These are phyloP conservation scores for Meganola albula DNA, from an alignment of 2,888 invertebrate genomes.

Conservation along the genomic window DNA sequence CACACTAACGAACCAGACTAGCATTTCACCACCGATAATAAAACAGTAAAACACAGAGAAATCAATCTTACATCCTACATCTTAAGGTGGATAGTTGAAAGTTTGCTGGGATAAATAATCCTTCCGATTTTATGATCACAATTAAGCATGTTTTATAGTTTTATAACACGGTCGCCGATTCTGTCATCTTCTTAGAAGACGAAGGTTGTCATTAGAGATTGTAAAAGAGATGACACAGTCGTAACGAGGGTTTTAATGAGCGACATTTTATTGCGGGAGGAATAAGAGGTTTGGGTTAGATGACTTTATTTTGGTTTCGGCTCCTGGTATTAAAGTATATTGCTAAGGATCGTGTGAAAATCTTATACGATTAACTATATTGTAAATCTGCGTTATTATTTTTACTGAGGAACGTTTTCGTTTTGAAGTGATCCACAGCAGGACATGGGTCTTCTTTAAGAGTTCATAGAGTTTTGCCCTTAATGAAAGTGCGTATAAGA, in stretches of 20 bases:
- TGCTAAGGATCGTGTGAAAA: constrained; percentile 25
- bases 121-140: constrained; percentile 55
- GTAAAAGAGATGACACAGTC: constrained; percentile 66
- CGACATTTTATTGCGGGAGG: constrained; percentile 39
- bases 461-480: neutral
- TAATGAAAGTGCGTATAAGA: too few species aligned
- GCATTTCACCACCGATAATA: constrained; percentile 16
- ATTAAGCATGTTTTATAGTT: constrained; percentile 67
- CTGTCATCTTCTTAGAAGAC: constrained; percentile 71
- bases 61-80: constrained; percentile 2
- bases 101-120: constrained; percentile 32
- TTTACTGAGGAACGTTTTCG: too few species aligned
- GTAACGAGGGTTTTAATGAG: constrained; percentile 63
- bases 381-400: too few species aligned
- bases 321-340: constrained; percentile 29
- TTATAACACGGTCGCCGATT: constrained; percentile 48
- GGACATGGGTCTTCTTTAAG: too few species aligned
- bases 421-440: too few species aligned
- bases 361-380: too few species aligned
- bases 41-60: constrained; percentile 9
- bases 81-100: constrained; percentile 6
- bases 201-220: constrained; percentile 62
- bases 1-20: constrained; percentile 48
- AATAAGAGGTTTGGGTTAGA: constrained; percentile 19
- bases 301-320: constrained; percentile 32